A percentile compares a stretch with the other conserved stretches of the same genome.
These are phyloP conservation scores for Conger conger DNA, from an alignment of 2,113 vertebrate genomes.

Conservation along the genomic window DNA sequence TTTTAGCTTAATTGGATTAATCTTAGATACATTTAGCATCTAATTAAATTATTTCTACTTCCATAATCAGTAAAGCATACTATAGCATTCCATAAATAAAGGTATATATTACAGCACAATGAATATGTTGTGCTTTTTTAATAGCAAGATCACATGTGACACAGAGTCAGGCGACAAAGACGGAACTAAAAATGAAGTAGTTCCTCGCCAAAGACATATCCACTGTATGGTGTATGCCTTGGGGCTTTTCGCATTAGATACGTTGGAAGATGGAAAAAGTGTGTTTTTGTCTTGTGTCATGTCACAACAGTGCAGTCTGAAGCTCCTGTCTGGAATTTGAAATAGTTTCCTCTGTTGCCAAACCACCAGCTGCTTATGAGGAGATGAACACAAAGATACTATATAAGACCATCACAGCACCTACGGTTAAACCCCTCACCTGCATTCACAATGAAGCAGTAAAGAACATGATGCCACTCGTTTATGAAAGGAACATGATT, in stretches of 20 bases:
- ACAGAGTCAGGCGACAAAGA: neutral
- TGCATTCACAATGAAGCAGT: neutral
- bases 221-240: conserved; percentile 11
- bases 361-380: conserved; percentile 32
- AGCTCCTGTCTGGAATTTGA: conserved; percentile 46
- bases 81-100: neutral
- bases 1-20: no score
- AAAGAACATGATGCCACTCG: neutral
- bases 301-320: conserved; percentile 25
- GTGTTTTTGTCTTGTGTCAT: conserved; percentile 17
- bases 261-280: neutral
- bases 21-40: no score
- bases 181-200: neutral
- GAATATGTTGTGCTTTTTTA: neutral
- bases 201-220: neutral
- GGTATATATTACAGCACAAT: neutral
- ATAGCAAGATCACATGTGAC: neutral
- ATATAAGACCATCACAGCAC: conserved; percentile 35
- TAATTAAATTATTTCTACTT: neutral
- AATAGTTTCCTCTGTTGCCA: conserved; percentile 30
- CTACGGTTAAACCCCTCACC: neutral
- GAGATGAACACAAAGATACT: conserved; percentile 41
- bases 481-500: neutral
- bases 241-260: conserved; percentile 31
- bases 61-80: neutral